Evolutionary conservation across 1,140 invertebrate genomes (phyloP).

Genomic region (Antheraea mylitta): DNA sequence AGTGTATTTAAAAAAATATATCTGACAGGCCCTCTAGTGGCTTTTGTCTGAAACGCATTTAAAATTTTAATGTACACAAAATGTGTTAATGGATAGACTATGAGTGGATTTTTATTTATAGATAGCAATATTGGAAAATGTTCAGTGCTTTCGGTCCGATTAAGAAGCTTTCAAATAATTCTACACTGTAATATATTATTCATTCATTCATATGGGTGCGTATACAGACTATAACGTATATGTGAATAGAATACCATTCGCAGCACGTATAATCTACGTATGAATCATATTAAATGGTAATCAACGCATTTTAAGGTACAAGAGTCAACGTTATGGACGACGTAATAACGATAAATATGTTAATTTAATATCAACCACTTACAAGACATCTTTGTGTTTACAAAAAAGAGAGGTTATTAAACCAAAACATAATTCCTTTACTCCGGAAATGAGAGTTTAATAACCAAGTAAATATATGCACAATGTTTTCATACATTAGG

Average conservation of each 20-base stretch:
- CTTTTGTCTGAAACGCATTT: slow-evolving; percentile 19
- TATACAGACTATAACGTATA: background rate
- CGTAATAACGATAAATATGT: background rate
- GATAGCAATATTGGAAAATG: background rate
- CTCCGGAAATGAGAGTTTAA: background rate
- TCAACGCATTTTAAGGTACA: background rate
- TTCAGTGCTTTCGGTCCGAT: background rate
- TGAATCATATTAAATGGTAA: background rate
- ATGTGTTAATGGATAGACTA: slow-evolving; percentile 18
- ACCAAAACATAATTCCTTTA: background rate
- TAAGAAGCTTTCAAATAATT: slow-evolving; percentile 3
- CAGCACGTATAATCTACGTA: background rate
- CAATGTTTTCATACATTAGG: background rate
- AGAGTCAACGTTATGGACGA: background rate
- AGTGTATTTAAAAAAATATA: slow-evolving; percentile 35
- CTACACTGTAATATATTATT: background rate
- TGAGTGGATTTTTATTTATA: slow-evolving; percentile 1
- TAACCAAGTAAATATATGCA: background rate
- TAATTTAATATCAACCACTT: background rate
- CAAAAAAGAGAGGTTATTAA: background rate
- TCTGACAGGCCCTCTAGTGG: slow-evolving; percentile 40
- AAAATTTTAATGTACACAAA: slow-evolving; percentile 17
- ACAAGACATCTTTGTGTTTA: background rate
- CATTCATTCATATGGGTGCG: background rate
- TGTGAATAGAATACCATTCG: background rate